Evolutionary conservation across 2,113 vertebrate species (phyloP), one percentile per base, ranked within the genome.

Genomic region (Nothobranchius kuhntae): DNA sequence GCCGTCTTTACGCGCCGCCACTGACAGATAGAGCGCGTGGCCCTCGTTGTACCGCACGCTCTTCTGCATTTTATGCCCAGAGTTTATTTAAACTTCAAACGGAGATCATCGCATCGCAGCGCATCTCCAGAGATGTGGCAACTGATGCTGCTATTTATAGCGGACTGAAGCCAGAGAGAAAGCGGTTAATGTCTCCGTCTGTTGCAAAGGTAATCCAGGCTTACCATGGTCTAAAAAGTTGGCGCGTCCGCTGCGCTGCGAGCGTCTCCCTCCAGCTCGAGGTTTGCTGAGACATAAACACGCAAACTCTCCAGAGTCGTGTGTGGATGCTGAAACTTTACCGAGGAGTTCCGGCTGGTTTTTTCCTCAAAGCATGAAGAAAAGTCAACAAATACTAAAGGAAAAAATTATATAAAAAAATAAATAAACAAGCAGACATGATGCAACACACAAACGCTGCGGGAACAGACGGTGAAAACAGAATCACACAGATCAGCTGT

Each of bases 1-100:
- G 73, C 95, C 96, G 60, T 98, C 96, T 87, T 95, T 97, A 51
- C 96, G 95, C 83, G 96, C 96, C 15, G 95, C 86, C 77, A 92
- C 83, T 17, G 96, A 94, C 86, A 98, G 93, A 88, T 95, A 91
- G 69, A 97, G 89, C 67, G 95, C 95, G 90, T 98, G 96, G 50
- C 95, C 96, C 91, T 98, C 96, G 73, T 98, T 98, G 86, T 95
- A 96, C 11, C 96, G 95, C 87, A 98, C 94, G 81, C 94, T 95
- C 78, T 98, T 97, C 95, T 98, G 96, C 96, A 98, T 98, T 60
- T 87, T 92, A 78, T 44, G 57, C 48, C 9, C n/a, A 35, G 21
- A 53, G 21, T 54, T 60, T 30, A 15, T 42, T 36, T 24, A 40
- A 68, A 68, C 68, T 81, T 81, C 58, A 75, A 24, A 59, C 50